Percentiles rank a stretch among this genome's conserved stretches.
Evolutionary conservation across 2,888 invertebrate genomes (phyloP).

Genomic region (Heliconius cydno): DNA sequence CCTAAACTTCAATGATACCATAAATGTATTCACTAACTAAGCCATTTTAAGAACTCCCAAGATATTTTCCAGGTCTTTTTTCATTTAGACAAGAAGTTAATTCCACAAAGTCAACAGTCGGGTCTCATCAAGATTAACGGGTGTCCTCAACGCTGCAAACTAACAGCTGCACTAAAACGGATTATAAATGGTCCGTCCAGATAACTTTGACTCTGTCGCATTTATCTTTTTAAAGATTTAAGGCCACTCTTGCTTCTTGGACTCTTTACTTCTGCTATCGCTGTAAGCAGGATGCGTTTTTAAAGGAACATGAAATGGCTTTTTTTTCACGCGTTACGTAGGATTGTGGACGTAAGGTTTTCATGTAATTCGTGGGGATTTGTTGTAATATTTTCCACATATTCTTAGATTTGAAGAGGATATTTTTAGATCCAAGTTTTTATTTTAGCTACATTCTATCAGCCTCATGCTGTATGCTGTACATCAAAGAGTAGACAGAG

Average conservation of each 20-base stretch:
- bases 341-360: neutral
- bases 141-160: conserved; percentile 55
- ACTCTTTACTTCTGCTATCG: conserved; percentile 33
- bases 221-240: conserved; percentile 45
- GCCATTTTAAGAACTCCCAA: neutral
- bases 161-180: conserved; percentile 53
- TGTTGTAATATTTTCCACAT: neutral
- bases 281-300: conserved; percentile 25
- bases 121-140: conserved; percentile 65
- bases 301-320: conserved; percentile 20
- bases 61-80: conserved; percentile 24
- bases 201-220: conserved; percentile 51
- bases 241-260: conserved; percentile 23
- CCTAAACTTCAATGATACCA: neutral
- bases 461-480: too few relatives aligned
- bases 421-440: too few relatives aligned
- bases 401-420: too few relatives aligned
- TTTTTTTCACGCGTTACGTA: neutral
- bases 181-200: conserved; percentile 61
- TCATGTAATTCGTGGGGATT: too few relatives aligned
- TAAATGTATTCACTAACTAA: conserved; percentile 18
- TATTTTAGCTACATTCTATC: too few relatives aligned
- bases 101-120: conserved; percentile 57
- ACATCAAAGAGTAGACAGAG: too few relatives aligned
- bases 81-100: conserved; percentile 48